phyloP scores from a whole-genome alignment of 2,888 invertebrate species.

The Abrostola tripartita region DNA sequence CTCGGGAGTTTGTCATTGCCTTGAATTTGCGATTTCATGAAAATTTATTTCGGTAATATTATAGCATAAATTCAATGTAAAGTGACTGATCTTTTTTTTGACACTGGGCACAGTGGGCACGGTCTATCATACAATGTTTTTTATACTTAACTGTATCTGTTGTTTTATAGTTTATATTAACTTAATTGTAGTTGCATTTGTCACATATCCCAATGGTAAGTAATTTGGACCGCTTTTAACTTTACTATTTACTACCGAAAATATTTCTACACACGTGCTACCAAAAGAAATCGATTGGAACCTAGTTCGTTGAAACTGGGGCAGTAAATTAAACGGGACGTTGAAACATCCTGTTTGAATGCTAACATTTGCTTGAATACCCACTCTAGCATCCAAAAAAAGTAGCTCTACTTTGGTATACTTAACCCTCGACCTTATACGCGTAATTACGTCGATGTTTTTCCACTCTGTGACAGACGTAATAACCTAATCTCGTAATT shows the following conservation, averaged over 20 bases:
- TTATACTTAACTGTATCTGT: too few relatives aligned
- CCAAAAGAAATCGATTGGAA: constrained; percentile 25
- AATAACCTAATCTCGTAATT: constrained; percentile 45
- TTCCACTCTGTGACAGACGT: constrained; percentile 15
- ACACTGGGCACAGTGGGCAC: too few relatives aligned
- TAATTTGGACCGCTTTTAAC: background rate
- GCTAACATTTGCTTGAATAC: constrained; percentile 3
- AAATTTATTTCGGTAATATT: background rate
- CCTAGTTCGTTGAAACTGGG: constrained; percentile 14
- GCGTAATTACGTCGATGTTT: constrained; percentile 22
- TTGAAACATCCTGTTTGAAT: constrained; percentile 14
- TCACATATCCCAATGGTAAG: background rate
- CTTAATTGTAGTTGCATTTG: too few relatives aligned
- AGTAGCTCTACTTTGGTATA: background rate
- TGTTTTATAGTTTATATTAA: too few relatives aligned
- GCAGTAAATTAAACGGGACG: constrained; percentile 6
- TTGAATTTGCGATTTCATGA: background rate
- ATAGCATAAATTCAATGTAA: background rate
- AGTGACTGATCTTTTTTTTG: too few relatives aligned
- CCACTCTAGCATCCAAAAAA: constrained; percentile 12
- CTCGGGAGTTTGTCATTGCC: background rate
- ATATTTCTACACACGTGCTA: background rate
- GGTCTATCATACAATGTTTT: too few relatives aligned
- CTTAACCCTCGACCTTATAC: constrained; percentile 4
- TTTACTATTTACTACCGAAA: background rate